Conservation (phyloP, 2,888 invertebrate species). For the Agonopterix alstromeriana region DNA sequence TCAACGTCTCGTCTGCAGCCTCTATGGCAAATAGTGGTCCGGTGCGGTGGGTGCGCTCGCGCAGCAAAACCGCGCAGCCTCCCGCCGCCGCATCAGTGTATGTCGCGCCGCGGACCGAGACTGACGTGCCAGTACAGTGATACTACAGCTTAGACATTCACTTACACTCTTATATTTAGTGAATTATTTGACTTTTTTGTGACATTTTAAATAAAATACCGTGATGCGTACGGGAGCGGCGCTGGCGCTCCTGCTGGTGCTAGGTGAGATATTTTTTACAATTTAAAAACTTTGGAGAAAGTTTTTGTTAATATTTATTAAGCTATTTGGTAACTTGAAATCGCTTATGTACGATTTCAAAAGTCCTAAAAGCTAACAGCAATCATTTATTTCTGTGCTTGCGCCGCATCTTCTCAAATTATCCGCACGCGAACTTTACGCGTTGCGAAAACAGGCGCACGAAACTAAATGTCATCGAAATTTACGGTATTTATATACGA, state of each 20-base stretch:
- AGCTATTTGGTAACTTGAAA: no score
- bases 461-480: no score
- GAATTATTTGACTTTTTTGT: not conserved
- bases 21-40: not conserved
- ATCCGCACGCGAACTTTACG: no score
- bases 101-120: slow-evolving; percentile 11
- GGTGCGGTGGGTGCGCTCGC: slow-evolving; percentile 8
- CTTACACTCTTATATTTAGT: not conserved
- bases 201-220: slow-evolving; percentile 2
- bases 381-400: no score
- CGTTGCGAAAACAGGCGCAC: not conserved
- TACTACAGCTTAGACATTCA: no score
- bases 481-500: no score
- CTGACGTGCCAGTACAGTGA: no score
- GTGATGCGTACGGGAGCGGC: slow-evolving; percentile 24
- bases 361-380: no score
- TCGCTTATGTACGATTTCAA: no score
- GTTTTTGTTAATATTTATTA: no score
- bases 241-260: slow-evolving; percentile 27
- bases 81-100: slow-evolving; percentile 21
- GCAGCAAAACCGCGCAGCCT: slow-evolving; percentile 14
- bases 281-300: no score
- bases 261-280: slow-evolving; percentile 28
- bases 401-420: no score
- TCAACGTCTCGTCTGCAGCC: not conserved